Evolutionary conservation across 2,888 invertebrate genomes (phyloP).

Genomic region (Mesorhabditis belari): DNA sequence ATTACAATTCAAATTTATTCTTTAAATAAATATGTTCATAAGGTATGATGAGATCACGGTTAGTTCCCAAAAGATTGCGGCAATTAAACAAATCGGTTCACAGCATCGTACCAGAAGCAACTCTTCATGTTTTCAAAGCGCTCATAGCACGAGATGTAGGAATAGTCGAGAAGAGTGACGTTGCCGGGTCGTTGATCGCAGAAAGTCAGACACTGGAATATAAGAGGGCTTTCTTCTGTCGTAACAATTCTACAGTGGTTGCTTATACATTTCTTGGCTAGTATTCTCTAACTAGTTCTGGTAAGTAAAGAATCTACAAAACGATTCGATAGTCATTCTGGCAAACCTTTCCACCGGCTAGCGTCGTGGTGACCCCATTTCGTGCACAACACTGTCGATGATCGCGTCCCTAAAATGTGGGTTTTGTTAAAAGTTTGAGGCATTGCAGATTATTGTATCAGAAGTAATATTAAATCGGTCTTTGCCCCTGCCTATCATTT

Average conservation of each 20-base stretch:
- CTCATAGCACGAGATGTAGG: neutral
- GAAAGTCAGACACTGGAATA: constrained; percentile 6
- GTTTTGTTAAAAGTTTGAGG: neutral
- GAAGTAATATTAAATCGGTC: neutral
- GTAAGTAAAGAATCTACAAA: neutral
- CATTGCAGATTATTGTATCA: neutral
- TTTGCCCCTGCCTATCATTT: neutral
- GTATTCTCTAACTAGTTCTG: too few relatives aligned
- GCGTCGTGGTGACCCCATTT: neutral
- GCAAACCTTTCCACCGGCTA: neutral
- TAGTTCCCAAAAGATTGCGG: too few relatives aligned
- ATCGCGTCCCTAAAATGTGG: neutral
- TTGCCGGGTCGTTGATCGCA: constrained; percentile 16
- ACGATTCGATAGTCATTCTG: neutral
- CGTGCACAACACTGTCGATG: neutral
- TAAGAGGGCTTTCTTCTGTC: neutral
- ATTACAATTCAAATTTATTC: too few relatives aligned
- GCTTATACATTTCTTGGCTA: too few relatives aligned
- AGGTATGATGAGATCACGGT: too few relatives aligned
- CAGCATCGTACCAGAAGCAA: constrained; percentile 1
- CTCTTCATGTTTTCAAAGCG: neutral
- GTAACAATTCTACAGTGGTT: too few relatives aligned
- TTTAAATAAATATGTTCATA: too few relatives aligned
- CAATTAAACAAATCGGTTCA: neutral
- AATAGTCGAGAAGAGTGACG: constrained; percentile 13